phyloP scores from a whole-genome alignment of 2,888 invertebrate species.

The Trichogramma evanescens region DNA sequence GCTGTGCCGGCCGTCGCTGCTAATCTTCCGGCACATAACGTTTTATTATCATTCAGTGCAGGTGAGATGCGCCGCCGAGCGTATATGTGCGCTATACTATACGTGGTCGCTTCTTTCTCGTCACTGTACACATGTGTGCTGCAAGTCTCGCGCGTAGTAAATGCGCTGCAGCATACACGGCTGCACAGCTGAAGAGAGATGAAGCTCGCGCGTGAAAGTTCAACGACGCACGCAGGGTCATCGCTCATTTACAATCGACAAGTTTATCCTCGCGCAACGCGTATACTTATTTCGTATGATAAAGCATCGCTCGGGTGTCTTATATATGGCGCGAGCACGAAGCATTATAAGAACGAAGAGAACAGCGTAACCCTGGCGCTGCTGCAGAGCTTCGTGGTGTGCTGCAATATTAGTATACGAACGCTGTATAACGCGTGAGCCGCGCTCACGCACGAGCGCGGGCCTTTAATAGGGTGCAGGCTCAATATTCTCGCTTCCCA shows the following conservation, averaged over 20 bases:
- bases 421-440: too few relatives aligned
- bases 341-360: background rate
- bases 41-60: conserved; percentile 8
- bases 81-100: too few relatives aligned
- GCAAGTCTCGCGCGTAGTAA: too few relatives aligned
- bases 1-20: background rate
- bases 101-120: too few relatives aligned
- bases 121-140: too few relatives aligned
- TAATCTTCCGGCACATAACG: conserved; percentile 1
- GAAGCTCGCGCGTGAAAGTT: conserved; percentile 1
- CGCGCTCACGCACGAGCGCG: background rate
- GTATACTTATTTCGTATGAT: background rate
- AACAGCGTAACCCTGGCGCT: too few relatives aligned
- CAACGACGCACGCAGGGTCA: conserved; percentile 1
- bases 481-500: background rate
- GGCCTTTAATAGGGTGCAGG: background rate
- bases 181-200: too few relatives aligned
- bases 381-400: too few relatives aligned
- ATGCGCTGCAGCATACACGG: too few relatives aligned
- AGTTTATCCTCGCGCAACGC: conserved; percentile 3
- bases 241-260: conserved; percentile 18
- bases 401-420: too few relatives aligned
- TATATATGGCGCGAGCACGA: background rate
- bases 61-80: background rate
- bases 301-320: background rate